Base-by-base conservation (phyloP, 2,113 vertebrate species). In the Corythornis madagascariensis region DNA sequence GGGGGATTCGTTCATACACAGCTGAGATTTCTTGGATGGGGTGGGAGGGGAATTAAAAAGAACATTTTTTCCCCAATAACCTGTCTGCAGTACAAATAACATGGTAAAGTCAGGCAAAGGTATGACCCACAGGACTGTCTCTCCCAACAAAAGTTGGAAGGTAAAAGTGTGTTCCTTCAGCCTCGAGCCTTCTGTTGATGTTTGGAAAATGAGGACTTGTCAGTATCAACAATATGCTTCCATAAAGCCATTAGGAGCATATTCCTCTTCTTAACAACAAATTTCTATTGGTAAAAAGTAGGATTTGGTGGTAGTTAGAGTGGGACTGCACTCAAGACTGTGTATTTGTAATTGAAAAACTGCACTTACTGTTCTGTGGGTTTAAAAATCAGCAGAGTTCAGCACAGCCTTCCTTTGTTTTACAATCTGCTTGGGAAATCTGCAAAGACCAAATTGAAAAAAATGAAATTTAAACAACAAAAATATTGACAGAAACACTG, bases 21-120 rank as follows among this genome's bases (percentile, higher is more conserved):
- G 11, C 3, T 82, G 12, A 21, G 2, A 0, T 6, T 65, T 55
- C 45, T 57, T 31, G 3, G 15, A 29, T 67, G 7, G 4, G 7
- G 3, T 33, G 19, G 6, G 4, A 61, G 22, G 29, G 21, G 8
- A 71, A 64, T 11, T 43, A 11, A 28, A 7, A 67, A 73, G 25
- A 73, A 1, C 14, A 29, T 55, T 86, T 65, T 31, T 24, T 16
- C n/a, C 13, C 7, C 24, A 57, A 45, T 78, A 80, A 38, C 8
- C 12, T 76, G 25, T 20, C 38, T 2, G 6, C 26, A 73, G 26
- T 7, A 52, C 35, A 72, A 52, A 53, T 16, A 89, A 13, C 22
- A 18, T 0, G 0, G 29, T 8, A 8, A 33, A 40, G 16, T 52
- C 17, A 16, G 29, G 38, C 10, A 66, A 79, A 78, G 38, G 28